Percentiles rank a stretch among this genome's conserved stretches.
These are phyloP conservation scores for Ferrisia virgata DNA, from an alignment of 2,888 invertebrate genomes.

Conservation along the genomic window DNA sequence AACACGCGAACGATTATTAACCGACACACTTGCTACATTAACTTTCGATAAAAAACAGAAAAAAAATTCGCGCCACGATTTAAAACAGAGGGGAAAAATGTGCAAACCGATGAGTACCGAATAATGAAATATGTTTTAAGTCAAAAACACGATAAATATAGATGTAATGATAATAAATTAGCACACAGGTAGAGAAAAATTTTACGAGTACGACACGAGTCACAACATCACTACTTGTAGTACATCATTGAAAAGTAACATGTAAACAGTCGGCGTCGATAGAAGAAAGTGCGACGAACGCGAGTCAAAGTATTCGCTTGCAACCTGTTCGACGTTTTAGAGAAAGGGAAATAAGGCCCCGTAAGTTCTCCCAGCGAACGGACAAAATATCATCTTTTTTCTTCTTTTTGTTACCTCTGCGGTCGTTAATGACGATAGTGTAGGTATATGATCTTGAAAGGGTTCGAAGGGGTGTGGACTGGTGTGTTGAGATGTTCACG, in stretches of 20 bases:
- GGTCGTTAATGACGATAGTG: neutral
- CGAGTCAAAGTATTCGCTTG: conserved; percentile 37
- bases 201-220: conserved; percentile 18
- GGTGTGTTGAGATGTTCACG: neutral
- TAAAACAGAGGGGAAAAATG: neutral
- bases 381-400: neutral
- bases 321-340: conserved; percentile 36
- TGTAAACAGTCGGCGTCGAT: conserved; percentile 35
- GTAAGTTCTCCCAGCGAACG: conserved; percentile 11
- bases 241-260: conserved; percentile 9
- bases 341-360: conserved; percentile 40
- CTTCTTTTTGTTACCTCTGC: neutral
- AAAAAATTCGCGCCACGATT: too few species aligned
- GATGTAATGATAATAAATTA: neutral
- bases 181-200: neutral
- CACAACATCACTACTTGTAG: conserved; percentile 45
- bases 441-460: conserved; percentile 31
- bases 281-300: conserved; percentile 43
- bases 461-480: neutral
- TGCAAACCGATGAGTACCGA: neutral
- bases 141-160: neutral
- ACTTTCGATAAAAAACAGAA: neutral
- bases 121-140: neutral
- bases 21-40: neutral
- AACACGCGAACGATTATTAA: neutral